A percentile compares a stretch with the other conserved stretches of the same genome.
Conservation (phyloP, 2,797 vertebrate species). For the Kryptolebias ocellatus region DNA sequence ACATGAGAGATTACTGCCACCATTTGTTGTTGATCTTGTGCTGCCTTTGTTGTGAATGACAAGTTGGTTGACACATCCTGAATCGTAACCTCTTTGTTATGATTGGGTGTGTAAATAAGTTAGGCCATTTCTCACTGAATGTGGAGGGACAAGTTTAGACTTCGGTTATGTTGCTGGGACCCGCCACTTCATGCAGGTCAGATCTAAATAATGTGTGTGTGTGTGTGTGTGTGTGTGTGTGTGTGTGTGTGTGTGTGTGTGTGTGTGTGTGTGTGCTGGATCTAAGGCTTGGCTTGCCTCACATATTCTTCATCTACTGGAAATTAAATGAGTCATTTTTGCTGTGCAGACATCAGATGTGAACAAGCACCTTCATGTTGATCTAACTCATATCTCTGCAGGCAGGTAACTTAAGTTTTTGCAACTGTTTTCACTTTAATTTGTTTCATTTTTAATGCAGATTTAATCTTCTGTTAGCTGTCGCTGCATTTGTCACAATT, state of each 20-base stretch:
- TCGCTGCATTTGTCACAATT: background rate
- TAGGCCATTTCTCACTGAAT: constrained; percentile 17
- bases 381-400: background rate
- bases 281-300: background rate
- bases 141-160: constrained; percentile 48
- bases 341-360: background rate
- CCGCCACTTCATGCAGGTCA: background rate
- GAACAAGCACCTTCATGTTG: background rate
- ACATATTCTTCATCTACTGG: background rate
- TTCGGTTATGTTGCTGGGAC: constrained; percentile 2
- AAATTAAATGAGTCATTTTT: background rate
- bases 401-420: background rate
- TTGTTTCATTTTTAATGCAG: background rate
- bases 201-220: background rate
- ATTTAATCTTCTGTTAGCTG: background rate
- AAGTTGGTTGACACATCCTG: constrained; percentile 54
- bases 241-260: too few species aligned
- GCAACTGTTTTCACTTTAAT: background rate
- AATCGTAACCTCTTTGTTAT: constrained; percentile 54
- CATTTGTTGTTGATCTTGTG: constrained; percentile 53
- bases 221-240: background rate
- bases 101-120: constrained; percentile 42
- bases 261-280: background rate
- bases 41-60: constrained; percentile 46
- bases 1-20: constrained; percentile 54